These are phyloP conservation scores for Bubo scandiacus DNA, from an alignment of 2,113 vertebrate species.

Conservation along the genomic window DNA sequence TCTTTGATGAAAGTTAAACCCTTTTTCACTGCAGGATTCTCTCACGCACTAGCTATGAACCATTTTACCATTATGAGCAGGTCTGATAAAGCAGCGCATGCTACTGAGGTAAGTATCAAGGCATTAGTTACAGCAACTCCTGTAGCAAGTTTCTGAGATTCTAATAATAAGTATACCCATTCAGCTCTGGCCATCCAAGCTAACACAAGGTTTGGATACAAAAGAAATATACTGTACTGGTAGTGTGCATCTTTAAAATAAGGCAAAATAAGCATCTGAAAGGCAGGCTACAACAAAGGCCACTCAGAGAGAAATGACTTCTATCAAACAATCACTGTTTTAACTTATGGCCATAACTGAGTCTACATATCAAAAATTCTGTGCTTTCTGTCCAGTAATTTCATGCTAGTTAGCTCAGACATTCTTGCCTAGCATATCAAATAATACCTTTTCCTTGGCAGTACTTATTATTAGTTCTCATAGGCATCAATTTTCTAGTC, in stretches of 20 bases:
- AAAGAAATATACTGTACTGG: background rate
- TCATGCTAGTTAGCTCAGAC: background rate
- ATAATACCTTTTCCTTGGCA: constrained; percentile 1
- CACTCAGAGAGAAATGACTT: background rate
- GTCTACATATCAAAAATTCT: background rate
- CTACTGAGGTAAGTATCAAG: background rate
- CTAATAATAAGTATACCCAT: background rate
- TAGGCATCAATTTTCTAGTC: background rate
- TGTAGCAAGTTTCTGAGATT: background rate
- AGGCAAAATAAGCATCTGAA: background rate
- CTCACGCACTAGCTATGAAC: background rate
- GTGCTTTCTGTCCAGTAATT: constrained; percentile 1
- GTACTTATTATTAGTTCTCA: constrained; percentile 2
- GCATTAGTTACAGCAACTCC: background rate
- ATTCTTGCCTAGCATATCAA: background rate
- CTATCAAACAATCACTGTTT: background rate
- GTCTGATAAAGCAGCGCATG: background rate
- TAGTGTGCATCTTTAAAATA: background rate
- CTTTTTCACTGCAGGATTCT: background rate
- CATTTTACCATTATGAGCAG: background rate
- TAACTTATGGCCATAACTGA: background rate
- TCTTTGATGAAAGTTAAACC: background rate
- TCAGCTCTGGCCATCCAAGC: background rate
- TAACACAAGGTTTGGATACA: background rate
- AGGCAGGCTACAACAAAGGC: background rate